Evolutionary conservation across 1,140 invertebrate species (phyloP).

Genomic region (Drosophila serrata): DNA sequence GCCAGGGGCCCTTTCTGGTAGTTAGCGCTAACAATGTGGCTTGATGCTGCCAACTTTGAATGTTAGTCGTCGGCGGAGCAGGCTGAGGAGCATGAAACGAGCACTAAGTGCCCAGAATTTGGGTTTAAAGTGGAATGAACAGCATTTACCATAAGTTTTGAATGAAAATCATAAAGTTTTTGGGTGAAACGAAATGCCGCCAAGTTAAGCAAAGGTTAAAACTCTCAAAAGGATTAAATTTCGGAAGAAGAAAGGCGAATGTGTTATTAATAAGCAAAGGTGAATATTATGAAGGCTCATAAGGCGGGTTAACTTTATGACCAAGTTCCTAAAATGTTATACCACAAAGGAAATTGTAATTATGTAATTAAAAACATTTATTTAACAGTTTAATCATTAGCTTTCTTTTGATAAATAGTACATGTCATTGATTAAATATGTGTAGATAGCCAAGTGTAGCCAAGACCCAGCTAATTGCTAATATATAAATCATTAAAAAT

Average conservation of each 20-base stretch:
- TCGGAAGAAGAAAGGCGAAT: neutral
- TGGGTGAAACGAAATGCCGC: neutral
- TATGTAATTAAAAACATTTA: too few species aligned
- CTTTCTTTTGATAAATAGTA: too few species aligned
- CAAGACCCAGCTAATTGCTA: too few species aligned
- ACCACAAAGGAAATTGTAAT: too few species aligned
- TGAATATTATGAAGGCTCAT: neutral
- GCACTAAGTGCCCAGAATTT: conserved; percentile 9
- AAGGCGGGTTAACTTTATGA: too few species aligned
- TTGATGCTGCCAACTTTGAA: conserved; percentile 47
- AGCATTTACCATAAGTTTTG: conserved; percentile 21
- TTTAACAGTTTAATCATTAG: too few species aligned
- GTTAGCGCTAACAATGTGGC: conserved; percentile 69
- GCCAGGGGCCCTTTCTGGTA: conserved; percentile 52
- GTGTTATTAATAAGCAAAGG: neutral
- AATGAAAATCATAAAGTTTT: conserved; percentile 23
- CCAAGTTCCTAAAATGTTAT: too few species aligned
- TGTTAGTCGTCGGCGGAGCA: conserved; percentile 16
- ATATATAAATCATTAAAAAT: too few species aligned
- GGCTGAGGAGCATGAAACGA: conserved; percentile 5
- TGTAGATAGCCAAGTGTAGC: too few species aligned
- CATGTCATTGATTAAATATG: too few species aligned
- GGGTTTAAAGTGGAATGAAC: conserved; percentile 11
- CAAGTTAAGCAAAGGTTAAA: neutral
- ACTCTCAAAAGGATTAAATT: neutral